Percentiles rank a stretch among this genome's conserved stretches.
Evolutionary conservation across 2,797 vertebrate species (phyloP).

Genomic region (Gallirallus australis): DNA sequence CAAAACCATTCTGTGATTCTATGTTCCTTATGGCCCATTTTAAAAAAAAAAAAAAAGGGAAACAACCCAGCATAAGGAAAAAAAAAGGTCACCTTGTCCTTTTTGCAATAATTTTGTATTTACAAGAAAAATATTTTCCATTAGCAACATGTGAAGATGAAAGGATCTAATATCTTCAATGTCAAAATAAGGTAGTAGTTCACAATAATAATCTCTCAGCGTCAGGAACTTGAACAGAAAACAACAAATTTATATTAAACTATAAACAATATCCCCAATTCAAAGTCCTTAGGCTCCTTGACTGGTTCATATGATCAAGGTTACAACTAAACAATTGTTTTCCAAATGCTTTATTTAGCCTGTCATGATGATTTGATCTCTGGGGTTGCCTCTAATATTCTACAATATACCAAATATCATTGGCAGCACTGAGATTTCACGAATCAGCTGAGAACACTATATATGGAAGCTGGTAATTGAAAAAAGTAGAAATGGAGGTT

Average conservation of each 20-base stretch:
- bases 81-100: background rate
- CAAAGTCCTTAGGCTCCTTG: background rate
- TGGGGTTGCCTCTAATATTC: background rate
- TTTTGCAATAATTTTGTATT: background rate
- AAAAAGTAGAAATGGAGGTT: background rate
- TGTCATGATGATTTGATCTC: background rate
- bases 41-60: background rate
- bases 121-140: background rate
- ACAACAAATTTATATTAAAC: background rate
- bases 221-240: background rate
- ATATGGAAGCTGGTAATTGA: background rate
- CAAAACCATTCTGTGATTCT: no score
- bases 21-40: background rate
- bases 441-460: background rate
- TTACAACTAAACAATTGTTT: background rate
- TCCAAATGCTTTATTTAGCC: background rate
- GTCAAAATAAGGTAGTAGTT: background rate
- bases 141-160: background rate
- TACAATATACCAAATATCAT: background rate
- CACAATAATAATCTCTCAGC: background rate
- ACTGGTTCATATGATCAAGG: background rate
- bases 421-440: background rate
- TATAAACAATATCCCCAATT: background rate
- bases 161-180: background rate
- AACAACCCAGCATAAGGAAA: background rate